phyloP scores from a whole-genome alignment of 2,113 vertebrate species.

The Semicossyphus pulcher region DNA sequence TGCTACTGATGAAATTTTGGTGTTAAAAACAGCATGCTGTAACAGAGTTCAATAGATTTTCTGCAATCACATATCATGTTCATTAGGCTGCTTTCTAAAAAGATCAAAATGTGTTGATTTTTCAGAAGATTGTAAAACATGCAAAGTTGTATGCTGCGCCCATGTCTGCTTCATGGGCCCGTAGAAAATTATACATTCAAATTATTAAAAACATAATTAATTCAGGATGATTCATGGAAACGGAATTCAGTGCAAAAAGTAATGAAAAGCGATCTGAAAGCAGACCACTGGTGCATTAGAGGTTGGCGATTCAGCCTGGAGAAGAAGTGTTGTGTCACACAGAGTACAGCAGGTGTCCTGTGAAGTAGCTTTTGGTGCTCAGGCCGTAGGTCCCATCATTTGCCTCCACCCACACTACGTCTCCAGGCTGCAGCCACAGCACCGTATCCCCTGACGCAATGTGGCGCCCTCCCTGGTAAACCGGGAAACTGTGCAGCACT shows the following conservation, averaged over 20 bases:
- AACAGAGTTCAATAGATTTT: conserved; percentile 29
- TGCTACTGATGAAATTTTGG: neutral
- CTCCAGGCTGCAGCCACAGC: conserved; percentile 25
- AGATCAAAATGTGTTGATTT: neutral
- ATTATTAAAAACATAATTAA: no score
- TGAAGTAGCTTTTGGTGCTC: conserved; percentile 46
- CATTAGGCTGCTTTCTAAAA: neutral
- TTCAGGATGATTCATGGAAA: no score
- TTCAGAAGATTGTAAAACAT: neutral
- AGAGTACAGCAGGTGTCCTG: conserved; percentile 30
- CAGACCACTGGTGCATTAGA: neutral
- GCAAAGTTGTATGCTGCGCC: neutral
- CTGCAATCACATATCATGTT: neutral
- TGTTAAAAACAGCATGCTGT: conserved; percentile 21
- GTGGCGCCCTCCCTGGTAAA: neutral
- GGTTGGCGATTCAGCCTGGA: neutral
- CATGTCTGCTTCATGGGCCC: neutral
- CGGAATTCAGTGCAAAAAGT: conserved; percentile 5
- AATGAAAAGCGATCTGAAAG: conserved; percentile 7
- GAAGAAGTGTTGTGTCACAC: conserved; percentile 18
- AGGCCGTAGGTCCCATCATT: neutral
- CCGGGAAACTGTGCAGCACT: neutral
- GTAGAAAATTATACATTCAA: no score
- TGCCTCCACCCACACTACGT: conserved; percentile 41
- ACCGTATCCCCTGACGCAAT: conserved; percentile 27